Evolutionary conservation across 2,797 vertebrate species (phyloP).

Genomic region (Streptopelia turtur): DNA sequence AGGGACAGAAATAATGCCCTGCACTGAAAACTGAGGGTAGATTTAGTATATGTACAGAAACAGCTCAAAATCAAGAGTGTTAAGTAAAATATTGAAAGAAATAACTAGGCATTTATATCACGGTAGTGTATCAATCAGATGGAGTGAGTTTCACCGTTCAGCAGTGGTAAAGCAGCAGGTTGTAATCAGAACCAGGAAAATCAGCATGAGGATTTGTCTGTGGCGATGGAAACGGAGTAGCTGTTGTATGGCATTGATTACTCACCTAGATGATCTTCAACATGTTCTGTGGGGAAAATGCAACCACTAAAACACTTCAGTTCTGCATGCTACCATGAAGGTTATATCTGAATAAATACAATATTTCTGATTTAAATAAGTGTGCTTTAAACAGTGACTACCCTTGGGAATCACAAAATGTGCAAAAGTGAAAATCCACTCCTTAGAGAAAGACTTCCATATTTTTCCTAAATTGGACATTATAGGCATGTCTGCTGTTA

Average conservation of each 20-base stretch:
- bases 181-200: background rate
- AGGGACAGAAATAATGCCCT: background rate
- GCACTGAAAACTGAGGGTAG: background rate
- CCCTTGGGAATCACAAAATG: background rate
- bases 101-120: background rate
- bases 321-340: background rate
- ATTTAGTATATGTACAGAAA: background rate
- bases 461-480: background rate
- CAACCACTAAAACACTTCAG: background rate
- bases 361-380: background rate
- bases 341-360: background rate
- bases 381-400: background rate
- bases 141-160: background rate
- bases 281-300: background rate
- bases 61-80: background rate
- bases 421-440: background rate
- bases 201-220: background rate
- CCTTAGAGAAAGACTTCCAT: background rate
- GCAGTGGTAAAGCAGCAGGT: background rate
- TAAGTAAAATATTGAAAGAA: background rate
- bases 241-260: background rate
- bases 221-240: background rate
- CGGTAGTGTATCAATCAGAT: background rate
- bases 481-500: background rate
- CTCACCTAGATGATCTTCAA: background rate